These are phyloP conservation scores for Latrodectus hesperus DNA, from an alignment of 2,888 invertebrate species.

Conservation along the genomic window DNA sequence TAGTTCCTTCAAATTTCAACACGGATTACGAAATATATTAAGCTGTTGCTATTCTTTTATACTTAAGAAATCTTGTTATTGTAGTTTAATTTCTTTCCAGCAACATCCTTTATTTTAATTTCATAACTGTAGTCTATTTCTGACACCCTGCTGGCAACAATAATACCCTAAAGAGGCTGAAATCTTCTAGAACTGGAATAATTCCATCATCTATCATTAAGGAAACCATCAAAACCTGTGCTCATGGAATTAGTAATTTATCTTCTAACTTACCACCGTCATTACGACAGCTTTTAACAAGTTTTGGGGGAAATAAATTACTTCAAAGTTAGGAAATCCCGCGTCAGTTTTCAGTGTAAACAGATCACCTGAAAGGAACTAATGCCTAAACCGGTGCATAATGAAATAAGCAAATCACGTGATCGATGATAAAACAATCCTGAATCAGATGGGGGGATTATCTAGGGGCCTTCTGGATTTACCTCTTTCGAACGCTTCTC, in stretches of 20 bases:
- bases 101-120: no score
- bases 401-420: conserved; percentile 44
- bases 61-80: no score
- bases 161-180: not conserved
- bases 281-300: conserved; percentile 39
- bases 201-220: not conserved
- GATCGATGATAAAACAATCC: conserved; percentile 61
- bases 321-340: conserved; percentile 48
- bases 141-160: not conserved
- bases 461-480: conserved; percentile 27
- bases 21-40: no score
- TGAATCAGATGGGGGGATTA: conserved; percentile 37
- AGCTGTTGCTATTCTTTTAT: no score
- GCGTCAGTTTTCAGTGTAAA: conserved; percentile 25
- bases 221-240: not conserved
- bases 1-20: no score
- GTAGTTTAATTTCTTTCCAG: no score
- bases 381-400: conserved; percentile 29
- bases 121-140: no score
- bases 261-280: conserved; percentile 34
- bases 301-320: conserved; percentile 47
- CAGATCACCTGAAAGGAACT: conserved; percentile 23
- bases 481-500: conserved; percentile 19
- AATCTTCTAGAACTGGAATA: not conserved
- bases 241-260: conserved; percentile 31